Evolutionary conservation across 2,888 invertebrate genomes (phyloP).

Genomic region (Dynastes grantii): DNA sequence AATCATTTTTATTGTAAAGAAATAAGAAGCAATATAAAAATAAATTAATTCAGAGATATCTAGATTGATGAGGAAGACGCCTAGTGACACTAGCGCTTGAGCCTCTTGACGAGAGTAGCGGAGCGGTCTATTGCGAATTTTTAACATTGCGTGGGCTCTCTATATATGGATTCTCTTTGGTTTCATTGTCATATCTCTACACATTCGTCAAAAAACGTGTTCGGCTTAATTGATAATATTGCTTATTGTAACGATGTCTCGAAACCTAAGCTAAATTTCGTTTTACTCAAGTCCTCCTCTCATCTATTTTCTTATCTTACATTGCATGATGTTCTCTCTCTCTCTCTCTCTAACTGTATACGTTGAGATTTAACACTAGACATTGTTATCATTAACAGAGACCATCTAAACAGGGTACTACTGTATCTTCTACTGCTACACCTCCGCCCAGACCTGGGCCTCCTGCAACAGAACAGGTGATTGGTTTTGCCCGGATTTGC

Average conservation of each 20-base stretch:
- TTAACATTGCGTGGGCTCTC: no score
- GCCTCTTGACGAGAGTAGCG: no score
- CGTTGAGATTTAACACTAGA: slow-evolving; percentile 44
- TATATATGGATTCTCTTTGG: no score
- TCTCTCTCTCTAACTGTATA: slow-evolving; percentile 23
- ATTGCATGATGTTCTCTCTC: slow-evolving; percentile 20
- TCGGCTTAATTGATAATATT: neutral
- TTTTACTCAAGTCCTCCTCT: neutral
- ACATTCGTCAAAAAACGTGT: neutral
- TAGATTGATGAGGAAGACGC: no score
- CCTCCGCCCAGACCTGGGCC: slow-evolving; percentile 73
- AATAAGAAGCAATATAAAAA: no score
- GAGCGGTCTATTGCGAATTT: no score
- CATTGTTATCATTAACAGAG: slow-evolving; percentile 70
- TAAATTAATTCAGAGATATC: no score
- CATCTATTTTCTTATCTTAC: neutral
- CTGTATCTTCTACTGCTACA: slow-evolving; percentile 69
- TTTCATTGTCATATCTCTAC: no score
- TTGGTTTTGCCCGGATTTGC: slow-evolving; percentile 60
- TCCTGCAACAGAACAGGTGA: slow-evolving; percentile 76
- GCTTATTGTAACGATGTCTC: neutral
- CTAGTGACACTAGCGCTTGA: no score
- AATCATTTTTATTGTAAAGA: no score
- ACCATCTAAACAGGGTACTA: slow-evolving; percentile 73
- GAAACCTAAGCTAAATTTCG: slow-evolving; percentile 47